Conservation (phyloP, 2,888 invertebrate genomes). For the Diplolepis rosae region DNA sequence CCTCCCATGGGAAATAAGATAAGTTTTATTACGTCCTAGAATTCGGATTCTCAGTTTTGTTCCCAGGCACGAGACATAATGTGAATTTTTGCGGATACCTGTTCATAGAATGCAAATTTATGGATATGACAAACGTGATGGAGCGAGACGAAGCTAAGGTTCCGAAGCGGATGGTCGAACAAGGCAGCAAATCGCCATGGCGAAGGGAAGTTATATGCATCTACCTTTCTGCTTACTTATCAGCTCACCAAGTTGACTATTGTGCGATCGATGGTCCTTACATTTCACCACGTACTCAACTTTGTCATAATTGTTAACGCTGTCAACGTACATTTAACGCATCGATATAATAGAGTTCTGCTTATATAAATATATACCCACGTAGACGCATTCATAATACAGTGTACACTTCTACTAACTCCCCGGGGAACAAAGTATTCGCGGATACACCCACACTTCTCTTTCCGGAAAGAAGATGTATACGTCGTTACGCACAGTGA, state of each 20-base stretch:
- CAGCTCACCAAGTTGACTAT: conserved; percentile 50
- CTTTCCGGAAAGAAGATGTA: conserved; percentile 9
- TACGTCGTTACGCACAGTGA: conserved; percentile 14
- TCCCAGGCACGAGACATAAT: conserved; percentile 15
- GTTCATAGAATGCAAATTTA: conserved; percentile 38
- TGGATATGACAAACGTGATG: conserved; percentile 41
- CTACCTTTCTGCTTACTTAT: conserved; percentile 7
- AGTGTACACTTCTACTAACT: background rate
- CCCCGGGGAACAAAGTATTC: background rate
- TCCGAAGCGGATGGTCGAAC: conserved; percentile 21
- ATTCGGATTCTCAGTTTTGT: conserved; percentile 6
- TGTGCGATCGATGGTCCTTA: conserved; percentile 45
- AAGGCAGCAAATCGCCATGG: conserved; percentile 5
- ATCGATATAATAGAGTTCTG: background rate
- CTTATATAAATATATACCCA: background rate
- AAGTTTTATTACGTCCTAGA: conserved; percentile 24
- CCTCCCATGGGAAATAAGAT: conserved; percentile 15
- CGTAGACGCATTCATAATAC: background rate
- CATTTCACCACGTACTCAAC: conserved; percentile 56
- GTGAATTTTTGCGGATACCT: conserved; percentile 33
- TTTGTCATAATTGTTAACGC: conserved; percentile 58
- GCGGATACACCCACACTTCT: conserved; percentile 7
- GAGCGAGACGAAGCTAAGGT: conserved; percentile 22
- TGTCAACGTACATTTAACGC: conserved; percentile 43
- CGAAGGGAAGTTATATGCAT: background rate